These are phyloP conservation scores for Macropus fuliginosus DNA, from an alignment of 2,797 vertebrate genomes.

Conservation along the genomic window DNA sequence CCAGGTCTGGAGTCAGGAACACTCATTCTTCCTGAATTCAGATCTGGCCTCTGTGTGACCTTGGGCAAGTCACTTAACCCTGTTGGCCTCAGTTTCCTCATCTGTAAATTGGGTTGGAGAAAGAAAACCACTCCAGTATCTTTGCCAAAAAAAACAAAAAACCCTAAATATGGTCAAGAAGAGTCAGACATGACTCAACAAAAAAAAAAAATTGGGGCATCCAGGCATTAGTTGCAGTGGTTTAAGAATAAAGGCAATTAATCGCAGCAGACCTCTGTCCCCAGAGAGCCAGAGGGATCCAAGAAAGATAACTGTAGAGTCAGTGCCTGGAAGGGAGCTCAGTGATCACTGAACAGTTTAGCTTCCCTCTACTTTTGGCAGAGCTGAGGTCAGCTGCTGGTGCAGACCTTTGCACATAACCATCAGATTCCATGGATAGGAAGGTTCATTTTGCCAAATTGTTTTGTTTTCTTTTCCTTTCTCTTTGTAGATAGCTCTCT, in stretches of 20 bases:
- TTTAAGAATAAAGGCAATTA: not conserved
- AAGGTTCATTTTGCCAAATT: not conserved
- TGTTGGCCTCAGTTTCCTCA: not conserved
- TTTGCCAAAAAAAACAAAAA: not conserved
- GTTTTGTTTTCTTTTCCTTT: not conserved
- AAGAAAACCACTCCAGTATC: not conserved
- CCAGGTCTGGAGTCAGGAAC: too few relatives aligned
- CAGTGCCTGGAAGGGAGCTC: not conserved
- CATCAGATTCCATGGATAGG: not conserved
- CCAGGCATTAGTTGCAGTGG: not conserved
- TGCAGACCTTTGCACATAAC: not conserved
- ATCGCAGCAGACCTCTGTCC: not conserved
- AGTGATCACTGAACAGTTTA: not conserved
- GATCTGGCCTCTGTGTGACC: not conserved
- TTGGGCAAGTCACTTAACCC: not conserved
- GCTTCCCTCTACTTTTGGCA: not conserved
- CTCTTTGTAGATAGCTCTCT: not conserved
- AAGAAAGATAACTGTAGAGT: not conserved
- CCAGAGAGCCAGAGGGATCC: not conserved
- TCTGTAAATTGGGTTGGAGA: not conserved
- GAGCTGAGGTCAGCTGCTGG: not conserved
- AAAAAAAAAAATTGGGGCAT: not conserved
- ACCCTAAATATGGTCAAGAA: not conserved
- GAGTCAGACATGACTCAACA: not conserved
- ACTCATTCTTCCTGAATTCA: too few relatives aligned